These are phyloP conservation scores for Melanerpes formicivorus DNA, from an alignment of 2,113 vertebrate species.

Conservation along the genomic window DNA sequence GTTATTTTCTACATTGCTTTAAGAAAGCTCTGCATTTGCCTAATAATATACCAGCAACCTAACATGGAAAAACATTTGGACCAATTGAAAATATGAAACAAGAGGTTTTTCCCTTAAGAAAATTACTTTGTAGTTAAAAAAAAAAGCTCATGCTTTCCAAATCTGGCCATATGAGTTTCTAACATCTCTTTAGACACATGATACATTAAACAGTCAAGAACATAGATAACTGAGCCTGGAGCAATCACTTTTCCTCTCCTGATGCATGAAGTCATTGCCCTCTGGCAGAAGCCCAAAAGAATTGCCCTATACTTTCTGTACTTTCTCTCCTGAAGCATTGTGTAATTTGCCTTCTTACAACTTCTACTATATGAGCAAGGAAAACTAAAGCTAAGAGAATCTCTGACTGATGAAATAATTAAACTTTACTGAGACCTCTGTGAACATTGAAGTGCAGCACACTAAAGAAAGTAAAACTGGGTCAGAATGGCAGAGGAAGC, in stretches of 20 bases:
- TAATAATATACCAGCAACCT: background rate
- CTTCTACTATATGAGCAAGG: background rate
- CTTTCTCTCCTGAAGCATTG: background rate
- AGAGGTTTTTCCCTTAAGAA: background rate
- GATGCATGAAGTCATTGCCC: background rate
- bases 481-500: background rate
- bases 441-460: background rate
- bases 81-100: background rate
- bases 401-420: background rate
- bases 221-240: background rate
- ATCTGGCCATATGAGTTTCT: background rate
- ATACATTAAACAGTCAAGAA: background rate
- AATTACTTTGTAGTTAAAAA: background rate
- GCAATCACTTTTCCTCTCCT: background rate
- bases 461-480: background rate
- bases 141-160: background rate
- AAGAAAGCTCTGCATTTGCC: background rate
- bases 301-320: background rate
- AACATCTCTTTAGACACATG: background rate
- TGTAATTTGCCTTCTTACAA: background rate
- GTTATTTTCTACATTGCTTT: background rate
- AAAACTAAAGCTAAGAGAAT: background rate
- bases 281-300: background rate
- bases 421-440: background rate
- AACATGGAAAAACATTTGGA: background rate